Evolutionary conservation across 2,888 invertebrate genomes (phyloP), one percentile per base, ranked within the genome.

Genomic region (Neria commutata): DNA sequence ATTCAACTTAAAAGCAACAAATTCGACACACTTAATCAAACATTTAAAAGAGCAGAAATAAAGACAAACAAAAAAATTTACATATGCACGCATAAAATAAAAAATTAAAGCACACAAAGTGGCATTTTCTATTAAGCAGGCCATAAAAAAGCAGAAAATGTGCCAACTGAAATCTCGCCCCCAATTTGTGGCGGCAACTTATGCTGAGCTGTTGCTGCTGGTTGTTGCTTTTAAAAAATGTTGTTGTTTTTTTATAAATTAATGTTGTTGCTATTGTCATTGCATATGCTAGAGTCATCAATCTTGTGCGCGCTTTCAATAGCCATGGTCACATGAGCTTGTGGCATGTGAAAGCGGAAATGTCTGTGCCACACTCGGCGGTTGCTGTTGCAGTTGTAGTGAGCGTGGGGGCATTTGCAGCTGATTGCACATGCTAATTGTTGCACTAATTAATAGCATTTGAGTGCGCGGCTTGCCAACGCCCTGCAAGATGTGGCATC

Each of bases 11-110:
- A 19, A 14, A 42, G 5, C 17, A 8, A 14, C 42, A 6, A 37
- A 19, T 42, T 42, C 42, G 42, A 42, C 42, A 42, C 42, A 42
- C 42, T 42, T 42, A 42, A 42, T 42, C 42, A 42, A 42, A n/a
- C n/a, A n/a, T n/a, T n/a, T n/a, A n/a, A n/a, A n/a, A n/a, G n/a
- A n/a, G n/a, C n/a, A n/a, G n/a, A n/a, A n/a, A n/a, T n/a, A n/a
- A n/a, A n/a, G n/a, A n/a, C n/a, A n/a, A n/a, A n/a, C n/a, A n/a
- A n/a, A n/a, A n/a, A 42, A 42, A 42, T 42, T 42, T 42, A 17
- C 42, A n/a, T n/a, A n/a, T n/a, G n/a, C n/a, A n/a, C n/a, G n/a
- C n/a, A 42, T 42, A 42, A 42, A 17, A 42, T 5, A 42, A 4
- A 42, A 19, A 42, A 14, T 14, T n/a, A 11, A 4, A 14, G n/a